Percentiles rank a stretch among this genome's conserved stretches.
Evolutionary conservation across 2,113 vertebrate genomes (phyloP).

Genomic region (mouse (Mus musculus)): DNA sequence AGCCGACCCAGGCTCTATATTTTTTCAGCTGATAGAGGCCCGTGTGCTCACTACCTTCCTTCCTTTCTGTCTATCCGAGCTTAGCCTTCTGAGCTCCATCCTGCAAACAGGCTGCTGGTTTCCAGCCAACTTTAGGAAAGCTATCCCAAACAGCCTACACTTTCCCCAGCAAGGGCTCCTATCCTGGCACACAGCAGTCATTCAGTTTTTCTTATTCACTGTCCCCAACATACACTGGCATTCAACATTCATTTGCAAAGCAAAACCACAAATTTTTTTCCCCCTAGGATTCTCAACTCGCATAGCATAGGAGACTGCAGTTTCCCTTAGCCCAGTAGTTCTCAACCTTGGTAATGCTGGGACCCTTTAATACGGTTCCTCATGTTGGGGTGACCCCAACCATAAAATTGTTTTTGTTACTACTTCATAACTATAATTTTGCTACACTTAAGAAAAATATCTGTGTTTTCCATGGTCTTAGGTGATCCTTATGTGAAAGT

Average conservation of each 20-base stretch:
- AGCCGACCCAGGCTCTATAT: fast-evolving
- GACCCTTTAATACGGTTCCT: not conserved
- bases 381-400: not conserved
- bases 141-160: not conserved
- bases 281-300: not conserved
- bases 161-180: not conserved
- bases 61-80: not conserved
- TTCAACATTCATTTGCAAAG: not conserved
- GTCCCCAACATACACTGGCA: not conserved
- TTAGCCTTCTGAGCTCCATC: not conserved
- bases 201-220: not conserved
- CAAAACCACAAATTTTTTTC: not conserved
- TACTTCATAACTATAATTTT: not conserved
- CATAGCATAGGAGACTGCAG: fast-evolving
- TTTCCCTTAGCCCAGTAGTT: not conserved
- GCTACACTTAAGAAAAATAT: not conserved
- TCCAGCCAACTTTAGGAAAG: not conserved
- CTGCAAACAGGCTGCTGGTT: not conserved
- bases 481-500: not conserved
- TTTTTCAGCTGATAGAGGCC: no score
- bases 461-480: not conserved
- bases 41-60: not conserved
- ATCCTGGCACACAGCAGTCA: not conserved
- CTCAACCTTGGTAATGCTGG: not conserved
- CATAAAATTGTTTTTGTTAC: not conserved